phyloP scores from a whole-genome alignment of 2,888 invertebrate genomes.

The Aporophyla nigra region DNA sequence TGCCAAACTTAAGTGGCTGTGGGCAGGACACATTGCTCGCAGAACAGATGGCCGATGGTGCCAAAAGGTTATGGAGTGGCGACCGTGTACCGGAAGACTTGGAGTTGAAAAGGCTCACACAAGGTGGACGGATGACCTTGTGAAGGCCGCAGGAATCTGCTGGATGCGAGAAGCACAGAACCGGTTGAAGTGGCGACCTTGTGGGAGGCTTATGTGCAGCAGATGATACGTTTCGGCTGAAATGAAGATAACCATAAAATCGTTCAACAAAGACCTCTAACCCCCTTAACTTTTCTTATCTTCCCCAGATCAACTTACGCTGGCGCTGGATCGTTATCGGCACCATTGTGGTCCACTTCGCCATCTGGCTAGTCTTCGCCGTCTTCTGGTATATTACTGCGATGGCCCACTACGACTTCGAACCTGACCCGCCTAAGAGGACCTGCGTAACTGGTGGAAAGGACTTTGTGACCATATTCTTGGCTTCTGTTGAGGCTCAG shows the following conservation, averaged over 20 bases:
- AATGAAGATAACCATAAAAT: background rate
- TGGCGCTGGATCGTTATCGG: slow-evolving; percentile 89
- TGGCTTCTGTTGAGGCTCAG: slow-evolving; percentile 89
- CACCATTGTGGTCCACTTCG: slow-evolving; percentile 86
- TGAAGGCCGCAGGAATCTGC: too few relatives aligned
- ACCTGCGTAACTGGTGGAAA: slow-evolving; percentile 86
- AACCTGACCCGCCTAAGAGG: slow-evolving; percentile 84
- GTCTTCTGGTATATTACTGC: slow-evolving; percentile 88
- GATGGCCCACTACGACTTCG: slow-evolving; percentile 87
- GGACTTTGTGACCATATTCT: slow-evolving; percentile 87
- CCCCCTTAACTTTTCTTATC: background rate
- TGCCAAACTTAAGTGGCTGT: too few relatives aligned
- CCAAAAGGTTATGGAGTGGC: too few relatives aligned
- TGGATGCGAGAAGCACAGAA: too few relatives aligned
- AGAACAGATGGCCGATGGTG: too few relatives aligned
- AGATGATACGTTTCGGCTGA: too few relatives aligned
- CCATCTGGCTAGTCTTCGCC: slow-evolving; percentile 87
- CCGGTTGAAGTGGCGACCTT: too few relatives aligned
- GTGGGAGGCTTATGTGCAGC: too few relatives aligned
- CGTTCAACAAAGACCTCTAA: background rate
- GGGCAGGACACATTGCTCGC: too few relatives aligned
- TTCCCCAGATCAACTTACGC: slow-evolving; percentile 84
- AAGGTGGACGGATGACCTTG: too few relatives aligned
- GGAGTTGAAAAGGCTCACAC: too few relatives aligned
- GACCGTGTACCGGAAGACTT: too few relatives aligned